These are phyloP conservation scores for Sebastes aleutianus DNA, from an alignment of 2,797 vertebrate genomes.

Conservation along the genomic window DNA sequence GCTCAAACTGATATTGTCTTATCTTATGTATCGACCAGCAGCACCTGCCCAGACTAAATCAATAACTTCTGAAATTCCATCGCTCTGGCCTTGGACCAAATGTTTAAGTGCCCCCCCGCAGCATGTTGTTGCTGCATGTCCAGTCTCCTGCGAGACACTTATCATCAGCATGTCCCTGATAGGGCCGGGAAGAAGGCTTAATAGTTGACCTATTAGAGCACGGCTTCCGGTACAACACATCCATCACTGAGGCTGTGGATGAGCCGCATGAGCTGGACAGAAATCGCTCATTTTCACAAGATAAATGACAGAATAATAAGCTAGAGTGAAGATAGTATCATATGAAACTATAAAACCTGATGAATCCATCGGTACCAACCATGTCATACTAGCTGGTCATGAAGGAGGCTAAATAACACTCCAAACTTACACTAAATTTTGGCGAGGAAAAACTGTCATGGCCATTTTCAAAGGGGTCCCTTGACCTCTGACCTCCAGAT, in stretches of 20 bases:
- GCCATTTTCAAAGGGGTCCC: accelerated
- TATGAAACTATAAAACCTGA: too few species aligned
- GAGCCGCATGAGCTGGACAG: too few species aligned
- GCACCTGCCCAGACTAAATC: conserved; percentile 27
- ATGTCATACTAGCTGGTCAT: too few species aligned
- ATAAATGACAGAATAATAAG: too few species aligned
- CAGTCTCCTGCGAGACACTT: conserved; percentile 29
- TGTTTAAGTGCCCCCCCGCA: conserved; percentile 1
- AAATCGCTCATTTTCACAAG: too few species aligned
- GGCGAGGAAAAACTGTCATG: too few species aligned
- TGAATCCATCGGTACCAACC: too few species aligned
- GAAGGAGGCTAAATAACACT: too few species aligned
- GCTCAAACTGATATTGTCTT: conserved; percentile 32
- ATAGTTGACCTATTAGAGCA: conserved; percentile 69
- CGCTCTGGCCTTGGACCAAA: conserved; percentile 44
- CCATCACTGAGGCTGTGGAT: not conserved
- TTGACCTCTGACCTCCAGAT: too few species aligned
- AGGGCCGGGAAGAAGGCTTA: conserved; percentile 43
- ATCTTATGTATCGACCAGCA: conserved; percentile 36
- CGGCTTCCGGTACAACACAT: not conserved
- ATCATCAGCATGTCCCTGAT: conserved; percentile 56
- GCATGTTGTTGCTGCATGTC: conserved; percentile 30
- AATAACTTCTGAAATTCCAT: conserved; percentile 47
- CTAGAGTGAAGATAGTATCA: too few species aligned
- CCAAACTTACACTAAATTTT: too few species aligned